Percentiles rank a stretch among this genome's conserved stretches.
Conservation (phyloP, 2,888 invertebrate species). For the Cynaeus angustus region DNA sequence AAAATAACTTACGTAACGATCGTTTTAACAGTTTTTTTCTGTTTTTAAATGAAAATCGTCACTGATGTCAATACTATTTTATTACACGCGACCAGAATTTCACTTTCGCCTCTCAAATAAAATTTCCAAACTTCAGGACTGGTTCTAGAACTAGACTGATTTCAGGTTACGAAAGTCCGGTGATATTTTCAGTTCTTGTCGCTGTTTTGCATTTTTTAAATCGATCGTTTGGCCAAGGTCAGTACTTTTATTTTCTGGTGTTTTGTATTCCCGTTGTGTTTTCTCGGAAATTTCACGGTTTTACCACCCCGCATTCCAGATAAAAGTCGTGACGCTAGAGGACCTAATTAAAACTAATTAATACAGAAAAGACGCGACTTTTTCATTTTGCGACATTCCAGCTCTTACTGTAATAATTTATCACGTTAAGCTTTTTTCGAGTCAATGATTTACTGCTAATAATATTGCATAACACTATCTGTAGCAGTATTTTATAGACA, state of each 20-base stretch:
- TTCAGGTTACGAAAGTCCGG: constrained; percentile 44
- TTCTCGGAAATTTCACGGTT: constrained; percentile 33
- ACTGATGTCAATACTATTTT: constrained; percentile 17
- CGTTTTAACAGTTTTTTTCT: constrained; percentile 41
- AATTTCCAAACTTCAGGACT: constrained; percentile 50
- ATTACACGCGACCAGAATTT: constrained; percentile 35
- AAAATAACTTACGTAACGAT: constrained; percentile 54
- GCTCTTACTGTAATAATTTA: constrained; percentile 5
- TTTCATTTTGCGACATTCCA: constrained; percentile 1
- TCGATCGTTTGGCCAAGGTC: constrained; percentile 37
- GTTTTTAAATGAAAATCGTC: constrained; percentile 13
- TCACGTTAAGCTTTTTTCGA: constrained; percentile 36
- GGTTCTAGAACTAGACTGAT: constrained; percentile 50
- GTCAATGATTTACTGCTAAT: constrained; percentile 38
- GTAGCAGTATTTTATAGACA: constrained; percentile 46
- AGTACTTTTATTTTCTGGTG: constrained; percentile 26
- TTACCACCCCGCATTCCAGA: constrained; percentile 36
- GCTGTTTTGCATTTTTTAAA: constrained; percentile 39
- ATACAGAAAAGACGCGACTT: constrained; percentile 9
- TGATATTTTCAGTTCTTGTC: constrained; percentile 37
- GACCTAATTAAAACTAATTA: constrained; percentile 28
- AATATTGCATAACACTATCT: constrained; percentile 48
- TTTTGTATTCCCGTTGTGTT: constrained; percentile 25
- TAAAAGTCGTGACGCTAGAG: constrained; percentile 1
- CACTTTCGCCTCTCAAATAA: constrained; percentile 46